Percentiles rank a stretch among this genome's conserved stretches.
These are phyloP conservation scores for Dusona sp. DNA, from an alignment of 2,888 invertebrate species.

Conservation along the genomic window DNA sequence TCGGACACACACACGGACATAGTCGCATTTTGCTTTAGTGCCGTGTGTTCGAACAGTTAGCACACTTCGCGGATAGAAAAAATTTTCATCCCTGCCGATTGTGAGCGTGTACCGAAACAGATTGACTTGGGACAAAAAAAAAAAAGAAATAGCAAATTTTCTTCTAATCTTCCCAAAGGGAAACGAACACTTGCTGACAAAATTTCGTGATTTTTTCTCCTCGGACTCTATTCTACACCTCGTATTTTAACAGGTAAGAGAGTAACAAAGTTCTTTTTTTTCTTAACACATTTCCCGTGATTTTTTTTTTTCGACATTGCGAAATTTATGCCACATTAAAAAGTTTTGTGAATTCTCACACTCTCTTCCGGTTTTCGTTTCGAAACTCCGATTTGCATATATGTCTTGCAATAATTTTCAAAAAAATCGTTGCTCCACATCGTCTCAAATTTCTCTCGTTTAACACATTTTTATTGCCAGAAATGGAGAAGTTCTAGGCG, in stretches of 20 bases:
- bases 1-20: not conserved
- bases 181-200: constrained; percentile 49
- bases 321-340: not conserved
- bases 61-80: not conserved
- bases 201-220: constrained; percentile 14
- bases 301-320: constrained; percentile 1
- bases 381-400: not conserved
- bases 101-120: constrained; percentile 56
- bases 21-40: constrained; percentile 15
- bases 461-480: not conserved
- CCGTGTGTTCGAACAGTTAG: constrained; percentile 1
- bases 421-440: not conserved
- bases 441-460: constrained; percentile 17
- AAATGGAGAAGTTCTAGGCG: not conserved
- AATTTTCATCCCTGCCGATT: constrained; percentile 15
- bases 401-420: constrained; percentile 12
- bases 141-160: constrained; percentile 8
- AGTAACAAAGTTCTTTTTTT: constrained; percentile 32
- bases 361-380: constrained; percentile 44
- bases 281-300: constrained; percentile 2
- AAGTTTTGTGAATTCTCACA: not conserved
- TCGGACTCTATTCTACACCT: constrained; percentile 33
- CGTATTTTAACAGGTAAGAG: constrained; percentile 62
- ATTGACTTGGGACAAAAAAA: constrained; percentile 7
- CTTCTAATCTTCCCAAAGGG: not conserved